Evolutionary conservation across 2,888 invertebrate species (phyloP).

Genomic region (Limnephilus lunatus): DNA sequence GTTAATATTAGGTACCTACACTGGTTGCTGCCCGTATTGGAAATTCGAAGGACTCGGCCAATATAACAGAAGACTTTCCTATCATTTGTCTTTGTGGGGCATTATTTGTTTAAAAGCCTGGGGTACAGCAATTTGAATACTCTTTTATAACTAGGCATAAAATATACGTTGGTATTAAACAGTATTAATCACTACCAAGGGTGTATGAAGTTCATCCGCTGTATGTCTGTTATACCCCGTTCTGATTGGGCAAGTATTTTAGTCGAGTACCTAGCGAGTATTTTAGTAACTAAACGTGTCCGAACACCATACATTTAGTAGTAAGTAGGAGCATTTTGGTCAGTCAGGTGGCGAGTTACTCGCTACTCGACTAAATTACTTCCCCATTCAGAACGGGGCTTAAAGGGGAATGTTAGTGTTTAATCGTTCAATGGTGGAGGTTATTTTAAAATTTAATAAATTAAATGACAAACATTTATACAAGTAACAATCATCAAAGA

Average conservation of each 20-base stretch:
- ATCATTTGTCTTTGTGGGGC: background rate
- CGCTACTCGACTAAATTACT: no score
- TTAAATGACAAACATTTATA: background rate
- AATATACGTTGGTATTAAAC: background rate
- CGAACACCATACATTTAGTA: no score
- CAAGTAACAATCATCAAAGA: no score
- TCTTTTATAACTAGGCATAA: background rate
- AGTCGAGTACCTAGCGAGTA: no score
- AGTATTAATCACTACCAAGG: background rate
- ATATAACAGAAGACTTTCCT: background rate
- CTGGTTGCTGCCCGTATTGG: background rate
- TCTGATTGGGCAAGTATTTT: no score
- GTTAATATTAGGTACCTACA: background rate
- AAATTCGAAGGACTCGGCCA: background rate
- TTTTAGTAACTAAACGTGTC: no score
- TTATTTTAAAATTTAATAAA: background rate
- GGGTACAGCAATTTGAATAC: background rate
- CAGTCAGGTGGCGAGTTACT: no score
- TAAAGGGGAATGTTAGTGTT: no score
- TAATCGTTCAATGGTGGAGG: background rate
- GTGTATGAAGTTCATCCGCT: background rate
- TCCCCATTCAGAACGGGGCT: no score
- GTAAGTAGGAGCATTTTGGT: no score
- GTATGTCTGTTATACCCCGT: background rate
- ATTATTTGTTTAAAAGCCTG: background rate